These are phyloP conservation scores for Petaurus breviceps DNA, from an alignment of 2,113 vertebrate genomes.

Conservation along the genomic window DNA sequence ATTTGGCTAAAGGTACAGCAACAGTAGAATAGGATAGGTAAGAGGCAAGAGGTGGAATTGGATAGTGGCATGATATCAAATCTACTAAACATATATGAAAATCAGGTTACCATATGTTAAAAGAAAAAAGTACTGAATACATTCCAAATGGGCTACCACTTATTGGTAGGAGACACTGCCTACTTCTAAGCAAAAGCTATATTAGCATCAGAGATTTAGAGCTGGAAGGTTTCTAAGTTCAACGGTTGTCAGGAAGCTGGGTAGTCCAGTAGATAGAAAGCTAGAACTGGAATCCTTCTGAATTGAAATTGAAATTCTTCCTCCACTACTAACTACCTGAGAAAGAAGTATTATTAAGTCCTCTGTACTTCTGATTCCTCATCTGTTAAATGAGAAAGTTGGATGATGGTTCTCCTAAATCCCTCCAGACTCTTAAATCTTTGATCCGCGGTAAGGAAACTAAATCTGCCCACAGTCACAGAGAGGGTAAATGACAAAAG, in stretches of 20 bases:
- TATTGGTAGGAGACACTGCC: conserved; percentile 67
- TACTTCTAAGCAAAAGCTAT: conserved; percentile 64
- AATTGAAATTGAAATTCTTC: background rate
- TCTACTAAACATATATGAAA: conserved; percentile 77
- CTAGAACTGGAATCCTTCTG: background rate
- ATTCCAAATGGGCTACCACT: conserved; percentile 75
- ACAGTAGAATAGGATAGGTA: conserved; percentile 69
- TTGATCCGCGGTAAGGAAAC: background rate
- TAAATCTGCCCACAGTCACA: background rate
- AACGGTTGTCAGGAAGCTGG: background rate
- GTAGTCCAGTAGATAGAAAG: background rate
- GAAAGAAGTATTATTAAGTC: background rate
- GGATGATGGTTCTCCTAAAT: background rate
- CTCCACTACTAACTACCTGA: background rate
- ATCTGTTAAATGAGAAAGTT: background rate
- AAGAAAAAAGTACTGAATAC: conserved; percentile 74
- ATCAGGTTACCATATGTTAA: conserved; percentile 80
- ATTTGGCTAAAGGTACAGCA: conserved; percentile 49
- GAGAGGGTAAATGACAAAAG: background rate
- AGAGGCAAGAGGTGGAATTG: conserved; percentile 74
- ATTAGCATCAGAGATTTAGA: background rate
- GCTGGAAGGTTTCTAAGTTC: background rate
- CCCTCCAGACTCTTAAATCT: background rate
- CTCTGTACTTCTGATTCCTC: background rate
- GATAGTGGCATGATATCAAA: conserved; percentile 70